These are phyloP conservation scores for Bucco capensis DNA, from an alignment of 2,113 vertebrate species.

Conservation along the genomic window DNA sequence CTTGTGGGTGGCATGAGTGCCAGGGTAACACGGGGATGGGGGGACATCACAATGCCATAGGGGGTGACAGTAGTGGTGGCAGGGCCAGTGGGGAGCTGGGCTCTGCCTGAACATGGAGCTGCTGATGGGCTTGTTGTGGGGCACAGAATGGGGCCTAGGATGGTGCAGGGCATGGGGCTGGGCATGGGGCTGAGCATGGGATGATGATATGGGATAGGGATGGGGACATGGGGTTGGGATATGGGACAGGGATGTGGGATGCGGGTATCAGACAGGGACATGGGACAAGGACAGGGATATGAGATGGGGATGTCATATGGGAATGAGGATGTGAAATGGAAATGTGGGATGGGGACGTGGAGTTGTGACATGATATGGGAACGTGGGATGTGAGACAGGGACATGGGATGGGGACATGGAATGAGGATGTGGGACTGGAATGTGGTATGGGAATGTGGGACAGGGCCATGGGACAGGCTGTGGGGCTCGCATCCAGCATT, in stretches of 20 bases:
- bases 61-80: not conserved
- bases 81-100: not conserved
- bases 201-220: no score
- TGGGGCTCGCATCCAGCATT: rapidly evolving
- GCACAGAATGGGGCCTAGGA: not conserved
- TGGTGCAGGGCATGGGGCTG: not conserved
- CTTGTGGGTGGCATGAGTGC: not conserved
- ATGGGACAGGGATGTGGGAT: no score
- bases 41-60: not conserved
- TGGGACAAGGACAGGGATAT: no score
- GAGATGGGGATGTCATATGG: no score
- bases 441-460: not conserved
- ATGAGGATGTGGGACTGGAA: no score
- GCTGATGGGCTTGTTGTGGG: not conserved
- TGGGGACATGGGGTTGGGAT: no score
- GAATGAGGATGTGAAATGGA: not conserved
- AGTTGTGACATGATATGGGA: no score
- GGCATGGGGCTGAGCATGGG: not conserved
- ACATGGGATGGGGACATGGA: no score
- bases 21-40: not conserved
- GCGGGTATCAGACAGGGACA: no score
- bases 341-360: not conserved
- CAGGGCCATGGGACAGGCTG: not conserved
- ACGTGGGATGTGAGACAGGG: no score
- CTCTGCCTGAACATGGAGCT: not conserved